These are phyloP conservation scores for Actias luna DNA, from an alignment of 2,888 invertebrate species.

Conservation along the genomic window DNA sequence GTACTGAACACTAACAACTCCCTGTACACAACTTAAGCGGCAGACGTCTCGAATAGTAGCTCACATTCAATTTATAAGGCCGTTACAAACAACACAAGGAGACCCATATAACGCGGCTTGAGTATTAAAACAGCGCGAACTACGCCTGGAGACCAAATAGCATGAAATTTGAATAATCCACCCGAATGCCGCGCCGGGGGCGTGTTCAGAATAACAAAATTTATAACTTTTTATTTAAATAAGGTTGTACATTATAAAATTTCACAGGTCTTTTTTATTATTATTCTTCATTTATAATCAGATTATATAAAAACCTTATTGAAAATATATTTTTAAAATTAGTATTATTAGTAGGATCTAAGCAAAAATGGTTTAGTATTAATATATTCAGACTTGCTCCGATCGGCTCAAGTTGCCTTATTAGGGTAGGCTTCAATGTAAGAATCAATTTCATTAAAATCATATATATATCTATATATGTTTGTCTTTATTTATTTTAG, in stretches of 20 bases:
- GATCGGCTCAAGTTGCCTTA: too few relatives aligned
- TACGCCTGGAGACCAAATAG: conserved; percentile 38
- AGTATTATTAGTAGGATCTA: too few relatives aligned
- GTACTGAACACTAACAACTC: neutral
- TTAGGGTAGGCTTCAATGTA: too few relatives aligned
- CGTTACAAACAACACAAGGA: conserved; percentile 24
- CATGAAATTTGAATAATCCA: conserved; percentile 63
- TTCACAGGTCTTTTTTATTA: neutral
- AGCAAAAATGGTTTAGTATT: too few relatives aligned
- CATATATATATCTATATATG: too few relatives aligned
- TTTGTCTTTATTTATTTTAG: too few relatives aligned
- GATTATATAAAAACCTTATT: too few relatives aligned
- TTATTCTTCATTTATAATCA: neutral
- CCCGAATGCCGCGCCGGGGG: conserved; percentile 28
- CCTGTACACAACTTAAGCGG: neutral
- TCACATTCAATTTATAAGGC: conserved; percentile 22
- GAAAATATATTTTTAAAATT: too few relatives aligned
- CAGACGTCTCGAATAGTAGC: conserved; percentile 12
- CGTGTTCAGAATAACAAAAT: conserved; percentile 38
- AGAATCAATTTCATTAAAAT: too few relatives aligned
- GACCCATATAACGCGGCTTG: conserved; percentile 21
- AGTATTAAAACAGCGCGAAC: conserved; percentile 47
- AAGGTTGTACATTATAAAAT: neutral
- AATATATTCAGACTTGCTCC: too few relatives aligned
- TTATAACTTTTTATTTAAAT: conserved; percentile 23